Conservation (phyloP, 2,797 vertebrate species). For the Ataeniobius toweri region DNA sequence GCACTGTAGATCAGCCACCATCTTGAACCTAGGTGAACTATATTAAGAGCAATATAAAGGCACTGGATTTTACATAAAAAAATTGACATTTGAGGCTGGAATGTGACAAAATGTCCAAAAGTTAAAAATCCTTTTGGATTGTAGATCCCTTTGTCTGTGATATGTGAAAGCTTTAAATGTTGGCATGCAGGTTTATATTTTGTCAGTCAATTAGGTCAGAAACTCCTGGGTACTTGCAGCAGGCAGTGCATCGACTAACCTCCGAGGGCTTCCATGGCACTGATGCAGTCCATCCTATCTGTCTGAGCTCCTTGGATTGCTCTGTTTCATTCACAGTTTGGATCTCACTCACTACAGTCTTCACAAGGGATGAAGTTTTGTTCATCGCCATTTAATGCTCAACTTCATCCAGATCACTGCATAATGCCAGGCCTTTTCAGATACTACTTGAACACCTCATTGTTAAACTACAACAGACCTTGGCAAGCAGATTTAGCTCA, state of each 20-base stretch:
- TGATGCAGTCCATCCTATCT: conserved; percentile 57
- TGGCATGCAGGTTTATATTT: conserved; percentile 44
- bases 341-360: conserved; percentile 14
- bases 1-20: too few relatives aligned
- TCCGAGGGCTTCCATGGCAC: conserved; percentile 49
- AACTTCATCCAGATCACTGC: conserved; percentile 6
- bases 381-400: conserved; percentile 9
- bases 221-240: conserved; percentile 41
- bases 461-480: neutral
- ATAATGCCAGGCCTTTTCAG: neutral
- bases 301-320: conserved; percentile 44
- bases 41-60: too few relatives aligned
- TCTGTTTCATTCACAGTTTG: conserved; percentile 16
- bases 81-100: neutral
- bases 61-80: too few relatives aligned
- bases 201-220: conserved; percentile 55
- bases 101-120: neutral
- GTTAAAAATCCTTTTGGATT: conserved; percentile 16
- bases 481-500: neutral
- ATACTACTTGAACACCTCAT: neutral
- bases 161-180: conserved; percentile 38
- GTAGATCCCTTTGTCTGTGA: conserved; percentile 10
- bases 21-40: too few relatives aligned
- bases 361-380: conserved; percentile 6
- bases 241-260: conserved; percentile 39